These are phyloP conservation scores for Capitella teleta DNA, from an alignment of 1,140 invertebrate species.

Conservation along the genomic window DNA sequence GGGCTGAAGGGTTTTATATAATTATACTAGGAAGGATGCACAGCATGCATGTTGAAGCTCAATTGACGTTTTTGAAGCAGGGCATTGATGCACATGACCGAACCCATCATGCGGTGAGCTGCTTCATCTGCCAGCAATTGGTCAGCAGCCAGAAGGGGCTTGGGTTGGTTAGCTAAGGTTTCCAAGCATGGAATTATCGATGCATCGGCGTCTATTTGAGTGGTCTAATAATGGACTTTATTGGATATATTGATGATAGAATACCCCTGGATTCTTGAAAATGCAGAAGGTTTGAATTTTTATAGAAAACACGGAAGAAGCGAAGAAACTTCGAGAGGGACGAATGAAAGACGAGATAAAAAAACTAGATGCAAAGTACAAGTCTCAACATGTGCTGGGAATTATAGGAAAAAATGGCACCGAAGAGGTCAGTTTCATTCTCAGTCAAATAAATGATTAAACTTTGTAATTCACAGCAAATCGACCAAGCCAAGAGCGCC, in stretches of 20 bases:
- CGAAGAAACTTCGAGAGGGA: slow-evolving; percentile 1
- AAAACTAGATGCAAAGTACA: slow-evolving; percentile 1
- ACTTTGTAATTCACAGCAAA: slow-evolving; percentile 4
- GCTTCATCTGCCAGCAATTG: no score
- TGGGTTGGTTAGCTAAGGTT: no score
- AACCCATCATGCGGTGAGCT: no score
- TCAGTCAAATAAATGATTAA: neutral
- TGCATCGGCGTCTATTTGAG: no score
- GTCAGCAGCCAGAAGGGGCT: no score
- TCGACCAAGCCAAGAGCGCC: slow-evolving; percentile 58
- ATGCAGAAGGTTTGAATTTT: neutral
- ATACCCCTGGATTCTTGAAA: neutral
- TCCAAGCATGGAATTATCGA: no score
- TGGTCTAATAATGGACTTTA: neutral
- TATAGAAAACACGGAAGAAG: neutral
- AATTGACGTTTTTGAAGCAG: no score
- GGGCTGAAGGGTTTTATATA: no score
- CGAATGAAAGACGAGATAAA: neutral
- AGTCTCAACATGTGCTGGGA: neutral
- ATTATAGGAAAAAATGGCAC: neutral
- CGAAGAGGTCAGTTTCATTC: neutral
- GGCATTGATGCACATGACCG: no score
- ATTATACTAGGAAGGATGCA: no score
- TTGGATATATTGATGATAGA: no score
- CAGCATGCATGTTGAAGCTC: no score